A percentile compares a stretch with the other conserved stretches of the same genome.
Conservation (phyloP, 2,113 vertebrate species). For the Trematocara zebra region DNA sequence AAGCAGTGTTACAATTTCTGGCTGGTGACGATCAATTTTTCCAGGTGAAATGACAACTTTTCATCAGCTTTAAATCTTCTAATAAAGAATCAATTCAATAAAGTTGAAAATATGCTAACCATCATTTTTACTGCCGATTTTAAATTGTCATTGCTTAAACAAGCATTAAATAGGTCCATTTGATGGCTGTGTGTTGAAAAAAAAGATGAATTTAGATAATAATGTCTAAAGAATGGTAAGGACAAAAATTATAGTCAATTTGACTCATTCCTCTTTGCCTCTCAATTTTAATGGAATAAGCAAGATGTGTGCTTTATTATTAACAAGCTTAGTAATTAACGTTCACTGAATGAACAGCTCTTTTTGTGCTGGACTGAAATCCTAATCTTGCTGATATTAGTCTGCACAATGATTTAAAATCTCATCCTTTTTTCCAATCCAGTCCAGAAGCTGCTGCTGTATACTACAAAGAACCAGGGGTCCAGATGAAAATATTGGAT, state of each 20-base stretch:
- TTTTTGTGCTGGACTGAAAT: not conserved
- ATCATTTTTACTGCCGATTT: not conserved
- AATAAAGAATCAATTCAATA: not conserved
- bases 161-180: not conserved
- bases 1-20: not conserved
- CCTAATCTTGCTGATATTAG: not conserved
- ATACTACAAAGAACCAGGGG: not conserved
- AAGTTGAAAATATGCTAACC: not conserved
- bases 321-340: not conserved
- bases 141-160: not conserved
- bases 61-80: not conserved
- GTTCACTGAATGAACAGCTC: not conserved
- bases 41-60: not conserved
- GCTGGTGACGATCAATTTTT: accelerated
- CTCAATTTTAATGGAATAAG: not conserved
- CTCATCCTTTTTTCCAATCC: not conserved
- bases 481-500: not conserved
- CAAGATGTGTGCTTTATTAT: not conserved
- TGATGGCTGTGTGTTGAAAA: not conserved
- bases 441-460: not conserved
- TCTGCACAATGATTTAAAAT: not conserved
- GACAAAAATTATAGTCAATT: not conserved
- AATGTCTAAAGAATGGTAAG: not conserved
- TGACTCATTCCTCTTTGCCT: not conserved
- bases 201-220: not conserved